Evolutionary conservation across 2,797 vertebrate genomes (phyloP), one percentile per base, ranked within the genome.

Genomic region (Esox masquinongy): DNA sequence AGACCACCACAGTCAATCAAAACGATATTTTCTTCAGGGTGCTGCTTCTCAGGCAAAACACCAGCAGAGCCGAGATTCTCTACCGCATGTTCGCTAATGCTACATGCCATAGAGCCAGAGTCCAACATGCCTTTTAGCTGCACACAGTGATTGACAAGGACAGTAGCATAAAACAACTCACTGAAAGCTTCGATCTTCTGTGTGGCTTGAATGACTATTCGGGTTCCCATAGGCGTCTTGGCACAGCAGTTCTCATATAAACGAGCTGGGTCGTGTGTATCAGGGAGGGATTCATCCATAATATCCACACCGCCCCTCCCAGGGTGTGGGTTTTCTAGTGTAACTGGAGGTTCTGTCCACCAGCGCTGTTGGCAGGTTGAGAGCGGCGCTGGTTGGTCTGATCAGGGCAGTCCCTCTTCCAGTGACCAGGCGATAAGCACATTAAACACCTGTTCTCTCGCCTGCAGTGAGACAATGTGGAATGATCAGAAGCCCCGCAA

Each of bases 81-180:
- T 14, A 81, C 84, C 68, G 69, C 75, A n/a, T 70, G 12, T 1
- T 85, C 79, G 36, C 78, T 87, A 2, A 86, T 16, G 1, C 80
- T 90, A 2, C 84, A 88, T 0, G 83, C 80, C 82, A 88, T 85
- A 1, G 80, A 83, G 4, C 85, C 75, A 9, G 80, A 80, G 34
- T 85, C 74, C 1, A 88, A 22, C 83, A 85, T 78, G 0, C 80
- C 80, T 1, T 68, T 34, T 0, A 85, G 0, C 0, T 83, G 17
- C 11, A 64, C 29, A 22, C 6, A 4, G 16, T 64, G 19, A 74
- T 66, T 50, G 3, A 73, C 39, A 16, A 9, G 5, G 12, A 81
- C 79, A 1, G 19, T 29, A 9, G 73, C 22, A 26, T 72, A 78
- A 16, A 68, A 56, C 66, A 78, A 75, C 49, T 73, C 71, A n/a